Conservation (phyloP, 2,797 vertebrate genomes). For the Tenualosa thibaudeaui region DNA sequence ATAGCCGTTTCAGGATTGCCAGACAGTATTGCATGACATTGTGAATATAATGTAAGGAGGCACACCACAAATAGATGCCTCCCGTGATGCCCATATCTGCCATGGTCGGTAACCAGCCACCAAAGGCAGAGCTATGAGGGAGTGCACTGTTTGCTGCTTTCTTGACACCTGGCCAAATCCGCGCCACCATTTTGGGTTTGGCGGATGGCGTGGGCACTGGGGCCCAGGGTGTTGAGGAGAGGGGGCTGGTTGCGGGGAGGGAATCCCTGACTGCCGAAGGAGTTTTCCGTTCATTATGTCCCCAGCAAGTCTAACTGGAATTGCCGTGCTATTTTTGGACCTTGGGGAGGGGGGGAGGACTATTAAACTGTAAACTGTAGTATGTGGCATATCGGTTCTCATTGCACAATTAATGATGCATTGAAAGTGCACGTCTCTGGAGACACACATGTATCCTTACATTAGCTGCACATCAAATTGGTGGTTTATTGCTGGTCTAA, state of each 20-base stretch:
- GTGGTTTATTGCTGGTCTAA: not conserved
- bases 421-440: not conserved
- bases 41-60: not conserved
- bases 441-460: not conserved
- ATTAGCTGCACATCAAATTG: not conserved
- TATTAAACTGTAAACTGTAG: not conserved
- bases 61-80: not conserved
- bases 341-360: constrained; percentile 48
- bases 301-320: constrained; percentile 54
- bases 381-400: not conserved
- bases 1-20: not conserved
- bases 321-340: constrained; percentile 63
- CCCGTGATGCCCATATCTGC: not conserved
- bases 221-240: not conserved
- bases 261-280: constrained; percentile 62
- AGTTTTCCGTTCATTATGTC: constrained; percentile 58
- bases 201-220: not conserved
- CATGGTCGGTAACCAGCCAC: not conserved
- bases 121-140: not conserved
- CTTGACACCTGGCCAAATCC: not conserved
- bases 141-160: not conserved
- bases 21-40: not conserved
- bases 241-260: constrained; percentile 44
- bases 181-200: not conserved
- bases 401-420: not conserved